Conservation (phyloP, 1,140 invertebrate genomes). For the Caenorhabditis latens region DNA sequence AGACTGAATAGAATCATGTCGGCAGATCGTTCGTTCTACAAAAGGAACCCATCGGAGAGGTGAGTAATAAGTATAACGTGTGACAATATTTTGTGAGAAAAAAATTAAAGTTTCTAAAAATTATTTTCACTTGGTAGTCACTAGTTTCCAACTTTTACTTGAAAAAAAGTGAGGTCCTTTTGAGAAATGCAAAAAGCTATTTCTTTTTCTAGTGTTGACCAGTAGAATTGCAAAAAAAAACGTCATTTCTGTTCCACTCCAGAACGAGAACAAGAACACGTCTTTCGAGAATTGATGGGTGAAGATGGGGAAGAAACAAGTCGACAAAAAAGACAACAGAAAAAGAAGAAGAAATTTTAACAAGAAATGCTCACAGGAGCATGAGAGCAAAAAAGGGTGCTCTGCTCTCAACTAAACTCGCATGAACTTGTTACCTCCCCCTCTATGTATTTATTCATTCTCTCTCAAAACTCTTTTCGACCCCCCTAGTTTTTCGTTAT, state of each 20-base stretch:
- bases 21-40: constrained; percentile 22
- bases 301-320: neutral
- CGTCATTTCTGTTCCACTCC: constrained; percentile 3
- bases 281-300: neutral
- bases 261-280: neutral
- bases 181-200: neutral
- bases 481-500: neutral
- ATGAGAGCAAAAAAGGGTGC: constrained; percentile 47
- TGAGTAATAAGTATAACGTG: neutral
- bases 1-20: neutral
- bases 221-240: neutral
- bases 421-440: constrained; percentile 40
- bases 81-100: too few relatives aligned
- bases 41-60: constrained; percentile 47
- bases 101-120: too few relatives aligned
- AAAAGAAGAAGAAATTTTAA: constrained; percentile 18
- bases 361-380: constrained; percentile 46
- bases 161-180: neutral
- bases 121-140: too few relatives aligned
- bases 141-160: too few relatives aligned
- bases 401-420: constrained; percentile 28
- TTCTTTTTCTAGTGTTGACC: neutral
- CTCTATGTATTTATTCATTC: constrained; percentile 18
- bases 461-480: neutral
- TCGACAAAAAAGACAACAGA: constrained; percentile 9